Evolutionary conservation across 2,113 vertebrate genomes (phyloP), one percentile per base, ranked within the genome.

Genomic region (Cettia cetti): DNA sequence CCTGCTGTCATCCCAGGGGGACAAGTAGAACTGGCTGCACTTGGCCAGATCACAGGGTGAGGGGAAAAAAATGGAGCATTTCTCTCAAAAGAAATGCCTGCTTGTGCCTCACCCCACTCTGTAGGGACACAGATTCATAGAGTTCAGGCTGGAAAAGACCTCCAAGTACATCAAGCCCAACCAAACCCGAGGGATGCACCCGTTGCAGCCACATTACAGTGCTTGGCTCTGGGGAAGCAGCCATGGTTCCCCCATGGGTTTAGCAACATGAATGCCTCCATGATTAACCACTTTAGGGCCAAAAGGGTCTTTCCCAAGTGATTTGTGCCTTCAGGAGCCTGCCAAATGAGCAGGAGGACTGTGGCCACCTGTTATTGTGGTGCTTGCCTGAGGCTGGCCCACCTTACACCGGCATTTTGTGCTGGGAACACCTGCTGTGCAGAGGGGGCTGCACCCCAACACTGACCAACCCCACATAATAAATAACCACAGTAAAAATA

Each of bases 401-500:
- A 31, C 6, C 1, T 54, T 22, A 44, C 47, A 11, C 19, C 64
- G n/a, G 37, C 13, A 21, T 24, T 69, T 37, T 4, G 8, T 44
- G 27, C 57, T 1, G 7, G 40, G 47, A 93, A 49, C 89, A 68
- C 90, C 52, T 76, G 92, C 89, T 0, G 2, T 44, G 89, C 3
- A 5, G 35, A 50, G 50, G 28, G 86, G 69, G 44, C 70, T 0
- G 0, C 82, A 64, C 54, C 81, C 90, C 33, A 3, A 39, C 50
- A 21, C 60, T 27, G 1, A 64, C 66, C 66, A 64, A 59, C 82
- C 57, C 35, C 94, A 75, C 13, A 0, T 86, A 57, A 89, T 94
- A 92, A 97, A 90, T 94, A 94, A 82, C 83, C 85, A 83, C 70
- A 42, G 86, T 83, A 91, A 89, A 95, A 97, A 65, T 13, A 94